A percentile compares a stretch with the other conserved stretches of the same genome.
Evolutionary conservation across 1,140 invertebrate species (phyloP).

Genomic region (Macrosteles quadrilineatus): DNA sequence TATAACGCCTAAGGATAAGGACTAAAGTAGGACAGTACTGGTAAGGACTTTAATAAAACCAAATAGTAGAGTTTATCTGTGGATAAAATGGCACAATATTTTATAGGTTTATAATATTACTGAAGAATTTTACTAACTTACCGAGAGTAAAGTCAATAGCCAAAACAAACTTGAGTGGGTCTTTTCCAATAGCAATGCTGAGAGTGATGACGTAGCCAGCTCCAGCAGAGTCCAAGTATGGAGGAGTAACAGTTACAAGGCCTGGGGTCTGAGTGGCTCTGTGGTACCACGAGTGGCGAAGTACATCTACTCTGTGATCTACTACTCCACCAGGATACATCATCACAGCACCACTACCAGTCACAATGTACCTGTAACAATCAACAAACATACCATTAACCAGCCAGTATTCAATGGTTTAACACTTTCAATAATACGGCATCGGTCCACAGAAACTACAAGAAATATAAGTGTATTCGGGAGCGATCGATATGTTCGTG

Average conservation of each 20-base stretch:
- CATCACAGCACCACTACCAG: conserved; percentile 77
- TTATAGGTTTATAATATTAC: too few species aligned
- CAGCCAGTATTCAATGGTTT: too few species aligned
- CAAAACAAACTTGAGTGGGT: conserved; percentile 64
- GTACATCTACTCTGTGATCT: conserved; percentile 79
- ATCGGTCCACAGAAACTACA: too few species aligned
- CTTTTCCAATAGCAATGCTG: conserved; percentile 72
- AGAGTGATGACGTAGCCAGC: conserved; percentile 86
- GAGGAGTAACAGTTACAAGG: conserved; percentile 79
- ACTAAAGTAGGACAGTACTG: too few species aligned
- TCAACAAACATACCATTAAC: too few species aligned
- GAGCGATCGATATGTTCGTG: too few species aligned
- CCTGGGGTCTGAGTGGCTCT: conserved; percentile 74
- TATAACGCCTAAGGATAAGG: too few species aligned
- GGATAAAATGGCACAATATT: too few species aligned
- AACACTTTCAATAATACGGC: too few species aligned
- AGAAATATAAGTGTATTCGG: too few species aligned
- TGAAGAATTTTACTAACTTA: not conserved
- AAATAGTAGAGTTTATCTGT: too few species aligned
- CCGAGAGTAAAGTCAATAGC: conserved; percentile 63
- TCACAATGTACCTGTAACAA: conserved; percentile 62
- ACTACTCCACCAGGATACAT: conserved; percentile 82
- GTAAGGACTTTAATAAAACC: too few species aligned
- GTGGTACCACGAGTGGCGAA: conserved; percentile 78
- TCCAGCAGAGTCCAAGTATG: conserved; percentile 83